Percentiles rank a stretch among this genome's conserved stretches.
Evolutionary conservation across 2,113 vertebrate species (phyloP).

Genomic region (Lagopus leucura): DNA sequence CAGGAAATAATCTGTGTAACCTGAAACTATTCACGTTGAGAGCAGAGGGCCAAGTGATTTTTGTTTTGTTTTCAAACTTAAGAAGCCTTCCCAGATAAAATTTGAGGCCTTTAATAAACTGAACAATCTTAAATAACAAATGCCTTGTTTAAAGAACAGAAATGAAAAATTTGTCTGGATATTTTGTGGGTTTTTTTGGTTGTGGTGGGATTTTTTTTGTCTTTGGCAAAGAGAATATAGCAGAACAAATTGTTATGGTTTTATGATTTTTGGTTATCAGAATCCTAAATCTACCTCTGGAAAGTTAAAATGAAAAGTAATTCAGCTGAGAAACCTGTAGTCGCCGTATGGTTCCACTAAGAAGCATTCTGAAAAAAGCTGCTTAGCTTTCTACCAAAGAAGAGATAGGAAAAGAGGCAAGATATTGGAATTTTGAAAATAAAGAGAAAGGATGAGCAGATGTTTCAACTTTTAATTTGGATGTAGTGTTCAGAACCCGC

Average conservation of each 20-base stretch:
- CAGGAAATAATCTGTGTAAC: not conserved
- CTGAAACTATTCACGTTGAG: fast-evolving
- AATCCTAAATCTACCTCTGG: not conserved
- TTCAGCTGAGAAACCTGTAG: constrained; percentile 19
- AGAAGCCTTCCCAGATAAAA: not conserved
- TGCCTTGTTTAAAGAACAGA: not conserved
- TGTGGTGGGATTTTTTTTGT: too few species aligned
- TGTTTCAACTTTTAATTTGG: not conserved
- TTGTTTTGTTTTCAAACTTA: not conserved
- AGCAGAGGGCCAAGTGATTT: not conserved
- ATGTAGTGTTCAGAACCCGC: not conserved
- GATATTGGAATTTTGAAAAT: not conserved
- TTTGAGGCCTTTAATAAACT: not conserved
- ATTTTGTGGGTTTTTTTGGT: not conserved
- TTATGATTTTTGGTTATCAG: too few species aligned
- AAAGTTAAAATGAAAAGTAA: not conserved
- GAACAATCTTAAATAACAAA: not conserved
- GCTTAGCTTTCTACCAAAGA: not conserved
- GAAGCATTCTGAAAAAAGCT: not conserved
- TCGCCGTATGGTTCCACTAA: constrained; percentile 8
- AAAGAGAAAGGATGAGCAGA: not conserved
- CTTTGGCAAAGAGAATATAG: too few species aligned
- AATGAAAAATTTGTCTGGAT: not conserved
- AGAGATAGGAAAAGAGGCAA: not conserved
- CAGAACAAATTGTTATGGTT: too few species aligned